Percentiles rank a stretch among this genome's conserved stretches.
phyloP scores from a whole-genome alignment of 2,113 vertebrate species.

The Psittacus erithacus region DNA sequence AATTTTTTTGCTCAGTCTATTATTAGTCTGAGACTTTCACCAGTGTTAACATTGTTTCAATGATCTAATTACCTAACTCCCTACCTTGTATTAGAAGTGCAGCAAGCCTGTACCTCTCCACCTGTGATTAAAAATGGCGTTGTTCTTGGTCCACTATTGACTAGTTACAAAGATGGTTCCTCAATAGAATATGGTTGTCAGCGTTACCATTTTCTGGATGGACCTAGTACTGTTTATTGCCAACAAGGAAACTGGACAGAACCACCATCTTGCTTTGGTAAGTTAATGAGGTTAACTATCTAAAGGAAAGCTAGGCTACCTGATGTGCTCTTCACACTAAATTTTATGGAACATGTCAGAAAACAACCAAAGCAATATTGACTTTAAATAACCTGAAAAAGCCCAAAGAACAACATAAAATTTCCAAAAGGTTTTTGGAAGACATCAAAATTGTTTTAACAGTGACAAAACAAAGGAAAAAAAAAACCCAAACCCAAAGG shows the following conservation, averaged over 20 bases:
- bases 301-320: not conserved
- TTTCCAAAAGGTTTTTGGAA: not conserved
- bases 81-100: not conserved
- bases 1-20: not conserved
- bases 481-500: too few relatives aligned
- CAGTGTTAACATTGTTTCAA: not conserved
- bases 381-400: not conserved
- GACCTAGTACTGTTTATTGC: constrained; percentile 65
- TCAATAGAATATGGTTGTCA: constrained; percentile 74
- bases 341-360: not conserved
- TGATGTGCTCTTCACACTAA: not conserved
- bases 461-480: not conserved
- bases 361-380: not conserved
- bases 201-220: constrained; percentile 68
- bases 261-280: constrained; percentile 75
- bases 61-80: not conserved
- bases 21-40: not conserved
- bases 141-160: not conserved
- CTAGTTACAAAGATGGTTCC: constrained; percentile 67
- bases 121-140: constrained; percentile 64
- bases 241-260: constrained; percentile 73
- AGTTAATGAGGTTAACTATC: not conserved
- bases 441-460: not conserved
- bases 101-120: constrained; percentile 65
- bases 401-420: not conserved